Conservation (phyloP, 2,113 vertebrate genomes). For the Alectura lathami region DNA sequence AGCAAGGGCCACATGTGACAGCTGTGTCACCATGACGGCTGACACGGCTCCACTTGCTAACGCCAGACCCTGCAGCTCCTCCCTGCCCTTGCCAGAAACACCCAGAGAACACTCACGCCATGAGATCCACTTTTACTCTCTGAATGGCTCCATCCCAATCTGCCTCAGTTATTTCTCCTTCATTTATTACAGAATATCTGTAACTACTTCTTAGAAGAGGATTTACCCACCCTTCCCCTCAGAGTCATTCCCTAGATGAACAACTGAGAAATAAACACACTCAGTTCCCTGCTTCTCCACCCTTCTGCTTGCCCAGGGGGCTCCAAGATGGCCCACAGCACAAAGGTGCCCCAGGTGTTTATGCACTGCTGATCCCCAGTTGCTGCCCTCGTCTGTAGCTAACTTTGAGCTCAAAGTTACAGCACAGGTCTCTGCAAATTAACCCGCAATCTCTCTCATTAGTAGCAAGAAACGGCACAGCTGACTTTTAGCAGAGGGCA, state of each 20-base stretch:
- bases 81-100: not conserved
- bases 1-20: accelerated
- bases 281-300: not conserved
- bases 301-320: not conserved
- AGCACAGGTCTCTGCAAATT: not conserved
- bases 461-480: conserved; percentile 32
- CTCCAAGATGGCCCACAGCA: not conserved
- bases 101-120: not conserved
- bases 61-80: not conserved
- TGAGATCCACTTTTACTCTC: not conserved
- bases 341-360: not conserved
- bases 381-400: not conserved
- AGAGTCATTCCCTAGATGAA: not conserved
- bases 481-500: conserved; percentile 40
- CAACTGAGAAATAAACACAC: not conserved
- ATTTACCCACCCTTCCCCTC: not conserved
- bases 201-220: not conserved
- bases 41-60: not conserved
- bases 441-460: conserved; percentile 8
- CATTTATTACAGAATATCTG: not conserved
- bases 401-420: not conserved
- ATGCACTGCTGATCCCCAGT: not conserved
- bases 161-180: not conserved
- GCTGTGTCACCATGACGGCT: not conserved
- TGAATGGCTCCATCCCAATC: not conserved